phyloP scores from a whole-genome alignment of 2,113 vertebrate species.

The Festucalex cinctus region DNA sequence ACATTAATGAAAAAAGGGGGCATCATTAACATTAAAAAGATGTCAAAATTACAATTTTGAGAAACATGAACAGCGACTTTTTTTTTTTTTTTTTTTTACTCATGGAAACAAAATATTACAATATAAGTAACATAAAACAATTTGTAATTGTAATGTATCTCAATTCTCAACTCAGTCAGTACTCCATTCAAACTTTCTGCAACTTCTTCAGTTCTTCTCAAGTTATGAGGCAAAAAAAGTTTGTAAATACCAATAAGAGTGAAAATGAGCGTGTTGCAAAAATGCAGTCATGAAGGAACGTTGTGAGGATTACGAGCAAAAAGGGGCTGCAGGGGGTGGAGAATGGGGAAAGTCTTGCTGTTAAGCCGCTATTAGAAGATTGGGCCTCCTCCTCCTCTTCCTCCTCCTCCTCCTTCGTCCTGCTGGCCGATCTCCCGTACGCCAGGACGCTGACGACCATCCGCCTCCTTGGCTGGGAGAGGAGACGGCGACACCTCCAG shows the following conservation, averaged over 20 bases:
- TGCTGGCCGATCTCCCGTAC: conserved; percentile 1
- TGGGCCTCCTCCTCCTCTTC: conserved; percentile 19
- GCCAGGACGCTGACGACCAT: conserved; percentile 20
- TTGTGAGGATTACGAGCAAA: neutral
- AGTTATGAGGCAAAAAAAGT: neutral
- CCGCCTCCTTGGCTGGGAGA: conserved; percentile 41
- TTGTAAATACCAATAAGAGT: neutral
- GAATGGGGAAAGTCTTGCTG: conserved; percentile 20
- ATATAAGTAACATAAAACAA: too few species aligned
- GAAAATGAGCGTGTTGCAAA: neutral
- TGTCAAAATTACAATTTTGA: too few species aligned
- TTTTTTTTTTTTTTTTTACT: too few species aligned
- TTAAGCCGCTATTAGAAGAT: conserved; percentile 26
- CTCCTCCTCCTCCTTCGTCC: conserved; percentile 9
- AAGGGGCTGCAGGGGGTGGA: neutral
- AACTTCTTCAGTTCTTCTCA: neutral
- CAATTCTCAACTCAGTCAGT: too few species aligned
- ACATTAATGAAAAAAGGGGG: too few species aligned
- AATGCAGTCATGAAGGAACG: neutral
- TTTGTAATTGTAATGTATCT: too few species aligned
- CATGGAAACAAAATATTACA: too few species aligned
- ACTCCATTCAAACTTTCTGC: too few species aligned
- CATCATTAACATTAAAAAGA: too few species aligned
- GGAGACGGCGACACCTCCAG: conserved; percentile 32
- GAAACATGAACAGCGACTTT: too few species aligned